These are phyloP conservation scores for Alsophila aescularia DNA, from an alignment of 2,888 invertebrate species.

Conservation along the genomic window DNA sequence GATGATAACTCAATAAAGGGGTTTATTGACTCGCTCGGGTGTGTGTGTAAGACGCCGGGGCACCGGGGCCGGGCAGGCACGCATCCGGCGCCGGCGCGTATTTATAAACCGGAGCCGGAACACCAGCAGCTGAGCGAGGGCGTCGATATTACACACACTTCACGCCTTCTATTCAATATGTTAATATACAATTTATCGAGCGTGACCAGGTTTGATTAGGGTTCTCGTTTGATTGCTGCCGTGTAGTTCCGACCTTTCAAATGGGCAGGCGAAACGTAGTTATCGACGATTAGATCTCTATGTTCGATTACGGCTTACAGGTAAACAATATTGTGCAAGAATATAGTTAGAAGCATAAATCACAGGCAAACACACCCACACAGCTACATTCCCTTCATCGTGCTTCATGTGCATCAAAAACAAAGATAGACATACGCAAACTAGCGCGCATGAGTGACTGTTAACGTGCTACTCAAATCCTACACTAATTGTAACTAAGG, in stretches of 20 bases:
- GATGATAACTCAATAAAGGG: constrained; percentile 64
- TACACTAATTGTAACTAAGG: too few species aligned
- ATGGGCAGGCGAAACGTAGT: constrained; percentile 29
- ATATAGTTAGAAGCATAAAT: constrained; percentile 5
- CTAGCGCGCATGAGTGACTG: too few species aligned
- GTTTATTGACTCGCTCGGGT: constrained; percentile 56
- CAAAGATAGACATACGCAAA: too few species aligned
- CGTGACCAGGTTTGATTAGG: constrained; percentile 44
- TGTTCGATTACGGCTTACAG: constrained; percentile 32
- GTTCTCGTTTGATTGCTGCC: constrained; percentile 32
- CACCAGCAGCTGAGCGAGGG: constrained; percentile 61
- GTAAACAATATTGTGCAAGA: constrained; percentile 22
- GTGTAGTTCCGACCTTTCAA: constrained; percentile 37
- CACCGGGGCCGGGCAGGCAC: constrained; percentile 45
- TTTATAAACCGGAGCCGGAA: constrained; percentile 79
- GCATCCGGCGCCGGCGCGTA: constrained; percentile 78
- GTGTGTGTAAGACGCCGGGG: constrained; percentile 45
- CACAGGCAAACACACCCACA: too few species aligned
- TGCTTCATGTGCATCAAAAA: too few species aligned
- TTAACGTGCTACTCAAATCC: too few species aligned
- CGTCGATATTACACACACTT: constrained; percentile 52
- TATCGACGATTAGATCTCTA: constrained; percentile 31
- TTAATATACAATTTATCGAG: constrained; percentile 49
- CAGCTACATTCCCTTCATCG: too few species aligned
- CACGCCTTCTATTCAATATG: constrained; percentile 52